Percentiles rank a stretch among this genome's conserved stretches.
Conservation (phyloP, 1,140 invertebrate genomes). For the Drosophila busckii region DNA sequence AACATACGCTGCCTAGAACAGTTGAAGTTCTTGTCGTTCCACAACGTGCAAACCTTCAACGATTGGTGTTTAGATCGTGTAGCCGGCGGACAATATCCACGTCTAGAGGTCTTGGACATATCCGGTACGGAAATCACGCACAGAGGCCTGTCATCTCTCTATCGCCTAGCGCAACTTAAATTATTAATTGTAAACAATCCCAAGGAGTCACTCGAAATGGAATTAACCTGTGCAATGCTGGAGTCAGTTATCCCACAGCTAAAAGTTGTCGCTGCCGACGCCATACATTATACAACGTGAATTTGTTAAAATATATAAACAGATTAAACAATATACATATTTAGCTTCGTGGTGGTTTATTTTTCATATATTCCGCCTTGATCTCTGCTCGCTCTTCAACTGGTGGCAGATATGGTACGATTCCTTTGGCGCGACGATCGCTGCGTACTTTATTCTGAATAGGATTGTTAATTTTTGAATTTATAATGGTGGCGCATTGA, state of each 20-base stretch:
- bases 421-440: slow-evolving; percentile 64
- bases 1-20: slow-evolving; percentile 83
- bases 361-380: slow-evolving; percentile 73
- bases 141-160: slow-evolving; percentile 83
- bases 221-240: slow-evolving; percentile 82
- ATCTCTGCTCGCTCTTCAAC: slow-evolving; percentile 61
- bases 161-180: slow-evolving; percentile 82
- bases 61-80: slow-evolving; percentile 89
- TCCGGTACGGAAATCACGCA: slow-evolving; percentile 84
- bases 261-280: slow-evolving; percentile 59
- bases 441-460: slow-evolving; percentile 63
- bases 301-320: slow-evolving; percentile 20
- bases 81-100: slow-evolving; percentile 80
- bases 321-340: slow-evolving; percentile 1
- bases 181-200: slow-evolving; percentile 81
- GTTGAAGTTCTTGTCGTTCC: slow-evolving; percentile 84
- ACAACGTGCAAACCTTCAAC: slow-evolving; percentile 83
- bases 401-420: slow-evolving; percentile 60
- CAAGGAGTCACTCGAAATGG: slow-evolving; percentile 79
- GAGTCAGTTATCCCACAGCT: slow-evolving; percentile 80
- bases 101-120: slow-evolving; percentile 87
- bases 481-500: slow-evolving; percentile 1
- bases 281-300: slow-evolving; percentile 37
- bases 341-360: slow-evolving; percentile 40
- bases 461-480: not conserved